Conservation (phyloP, 1,140 invertebrate genomes). For the Cherax quadricarinatus region DNA sequence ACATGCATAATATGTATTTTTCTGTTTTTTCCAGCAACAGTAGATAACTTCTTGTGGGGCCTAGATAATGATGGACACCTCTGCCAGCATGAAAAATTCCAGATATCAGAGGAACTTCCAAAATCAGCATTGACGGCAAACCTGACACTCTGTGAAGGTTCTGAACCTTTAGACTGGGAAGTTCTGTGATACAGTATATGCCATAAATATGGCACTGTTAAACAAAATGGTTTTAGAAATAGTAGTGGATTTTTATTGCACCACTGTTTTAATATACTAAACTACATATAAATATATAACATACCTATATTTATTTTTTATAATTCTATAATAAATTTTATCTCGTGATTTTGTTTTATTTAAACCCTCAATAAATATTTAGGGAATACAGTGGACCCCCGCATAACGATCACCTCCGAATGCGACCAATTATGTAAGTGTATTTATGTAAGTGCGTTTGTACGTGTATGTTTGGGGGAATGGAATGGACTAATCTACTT, state of each 20-base stretch:
- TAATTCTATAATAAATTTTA: not conserved
- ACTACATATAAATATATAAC: not conserved
- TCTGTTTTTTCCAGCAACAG: not conserved
- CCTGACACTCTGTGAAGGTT: not conserved
- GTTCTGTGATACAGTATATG: not conserved
- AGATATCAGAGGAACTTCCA: not conserved
- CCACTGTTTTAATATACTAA: not conserved
- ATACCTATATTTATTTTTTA: not conserved
- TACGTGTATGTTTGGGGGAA: no score
- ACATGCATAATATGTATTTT: not conserved
- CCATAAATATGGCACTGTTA: no score
- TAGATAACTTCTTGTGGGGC: not conserved
- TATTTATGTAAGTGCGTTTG: no score
- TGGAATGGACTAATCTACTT: no score
- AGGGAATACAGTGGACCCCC: no score
- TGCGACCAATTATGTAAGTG: no score
- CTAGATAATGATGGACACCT: not conserved
- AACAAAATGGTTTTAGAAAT: not conserved
- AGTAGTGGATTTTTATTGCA: not conserved
- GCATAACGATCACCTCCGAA: no score
- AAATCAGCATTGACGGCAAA: not conserved
- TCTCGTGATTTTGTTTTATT: not conserved
- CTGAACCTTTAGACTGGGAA: not conserved
- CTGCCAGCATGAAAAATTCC: not conserved
- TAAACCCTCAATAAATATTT: no score